phyloP scores from a whole-genome alignment of 2,888 invertebrate species.

The Silvanus unidentatus region DNA sequence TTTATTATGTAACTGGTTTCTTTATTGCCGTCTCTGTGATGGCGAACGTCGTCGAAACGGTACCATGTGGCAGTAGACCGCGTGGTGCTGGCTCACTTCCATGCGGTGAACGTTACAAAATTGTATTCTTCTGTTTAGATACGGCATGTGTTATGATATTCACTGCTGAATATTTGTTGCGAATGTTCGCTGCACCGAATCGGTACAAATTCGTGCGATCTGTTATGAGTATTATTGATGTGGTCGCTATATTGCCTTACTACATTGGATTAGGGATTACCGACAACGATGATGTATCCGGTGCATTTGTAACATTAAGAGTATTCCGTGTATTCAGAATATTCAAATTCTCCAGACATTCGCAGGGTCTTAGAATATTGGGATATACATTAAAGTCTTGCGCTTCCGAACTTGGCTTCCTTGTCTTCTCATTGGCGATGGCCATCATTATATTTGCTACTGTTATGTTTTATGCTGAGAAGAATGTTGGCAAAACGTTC shows the following conservation, averaged over 20 bases:
- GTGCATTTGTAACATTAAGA: conserved; percentile 96
- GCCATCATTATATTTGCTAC: conserved; percentile 99
- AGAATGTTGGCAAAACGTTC: conserved; percentile 95
- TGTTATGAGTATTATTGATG: conserved; percentile 99
- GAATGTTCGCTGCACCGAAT: conserved; percentile 97
- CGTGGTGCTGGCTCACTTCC: conserved; percentile 82
- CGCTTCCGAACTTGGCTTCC: conserved; percentile 97
- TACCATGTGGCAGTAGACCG: conserved; percentile 85
- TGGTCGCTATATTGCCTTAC: conserved; percentile 98
- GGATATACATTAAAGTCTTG: conserved; percentile 99
- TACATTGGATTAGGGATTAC: conserved; percentile 97
- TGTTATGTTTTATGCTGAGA: conserved; percentile 99
- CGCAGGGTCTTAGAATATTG: conserved; percentile 95
- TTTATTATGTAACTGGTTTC: conserved; percentile 99
- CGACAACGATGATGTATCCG: conserved; percentile 97
- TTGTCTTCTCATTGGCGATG: conserved; percentile 99
- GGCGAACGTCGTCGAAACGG: conserved; percentile 98
- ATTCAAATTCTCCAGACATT: conserved; percentile 99
- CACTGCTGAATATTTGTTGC: conserved; percentile 93
- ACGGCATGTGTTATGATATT: conserved; percentile 99
- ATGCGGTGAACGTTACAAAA: conserved; percentile 97
- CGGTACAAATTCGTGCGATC: conserved; percentile 95
- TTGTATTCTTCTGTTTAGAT: conserved; percentile 98
- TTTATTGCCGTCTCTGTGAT: conserved; percentile 99
- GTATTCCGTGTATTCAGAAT: conserved; percentile 99